These are phyloP conservation scores for Scaptomyza pallida DNA, from an alignment of 1,140 invertebrate genomes.

Conservation along the genomic window DNA sequence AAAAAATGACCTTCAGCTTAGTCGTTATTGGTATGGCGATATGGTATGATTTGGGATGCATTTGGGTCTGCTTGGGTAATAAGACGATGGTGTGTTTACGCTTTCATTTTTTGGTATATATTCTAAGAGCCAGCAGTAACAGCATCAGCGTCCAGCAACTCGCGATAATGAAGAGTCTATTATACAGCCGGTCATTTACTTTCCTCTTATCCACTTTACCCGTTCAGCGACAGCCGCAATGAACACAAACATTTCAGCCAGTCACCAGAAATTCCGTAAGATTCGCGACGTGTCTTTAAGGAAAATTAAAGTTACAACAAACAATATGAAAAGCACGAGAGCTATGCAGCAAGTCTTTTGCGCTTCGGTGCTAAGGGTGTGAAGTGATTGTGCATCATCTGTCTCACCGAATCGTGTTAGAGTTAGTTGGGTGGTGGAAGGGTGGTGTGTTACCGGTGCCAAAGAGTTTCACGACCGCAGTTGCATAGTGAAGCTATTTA, in stretches of 20 bases:
- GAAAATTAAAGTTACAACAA: too few relatives aligned
- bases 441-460: too few relatives aligned
- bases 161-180: conserved; percentile 61
- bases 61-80: conserved; percentile 47
- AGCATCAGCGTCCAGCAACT: conserved; percentile 9
- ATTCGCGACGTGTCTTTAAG: conserved; percentile 37
- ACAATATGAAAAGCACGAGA: too few relatives aligned
- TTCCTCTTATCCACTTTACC: not conserved
- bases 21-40: too few relatives aligned
- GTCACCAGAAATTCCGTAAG: conserved; percentile 12
- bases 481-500: conserved; percentile 70
- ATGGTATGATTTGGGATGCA: not conserved
- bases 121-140: conserved; percentile 34
- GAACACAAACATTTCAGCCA: conserved; percentile 1
- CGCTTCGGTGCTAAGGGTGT: conserved; percentile 28
- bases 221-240: conserved; percentile 19
- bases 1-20: conserved; percentile 23
- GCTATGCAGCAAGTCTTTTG: too few relatives aligned
- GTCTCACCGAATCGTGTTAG: too few relatives aligned
- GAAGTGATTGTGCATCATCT: not conserved
- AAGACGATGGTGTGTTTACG: conserved; percentile 39
- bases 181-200: conserved; percentile 20
- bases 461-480: conserved; percentile 14
- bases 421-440: too few relatives aligned
- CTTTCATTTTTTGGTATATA: not conserved